Conservation (phyloP, 1,140 invertebrate species). For the Bombus waltoni region DNA sequence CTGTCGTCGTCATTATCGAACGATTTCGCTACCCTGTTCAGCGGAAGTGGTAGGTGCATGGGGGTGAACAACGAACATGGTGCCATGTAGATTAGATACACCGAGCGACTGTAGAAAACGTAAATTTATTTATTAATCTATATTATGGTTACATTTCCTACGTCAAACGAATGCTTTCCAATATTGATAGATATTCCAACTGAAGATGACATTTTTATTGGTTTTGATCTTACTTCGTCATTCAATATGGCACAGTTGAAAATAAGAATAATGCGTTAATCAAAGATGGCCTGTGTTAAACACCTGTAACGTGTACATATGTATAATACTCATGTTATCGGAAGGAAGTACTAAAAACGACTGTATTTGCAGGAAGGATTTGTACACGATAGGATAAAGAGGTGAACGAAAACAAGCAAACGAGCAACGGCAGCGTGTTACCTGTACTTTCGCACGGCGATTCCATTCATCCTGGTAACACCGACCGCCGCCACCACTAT, state of each 20-base stretch:
- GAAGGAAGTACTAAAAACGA: not conserved
- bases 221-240: no score
- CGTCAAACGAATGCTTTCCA: not conserved
- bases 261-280: no score
- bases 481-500: slow-evolving; percentile 23
- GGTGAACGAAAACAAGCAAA: slow-evolving; percentile 35
- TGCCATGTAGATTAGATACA: not conserved
- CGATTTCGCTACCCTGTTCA: not conserved
- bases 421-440: slow-evolving; percentile 23
- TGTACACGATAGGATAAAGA: not conserved
- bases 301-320: no score
- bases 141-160: not conserved
- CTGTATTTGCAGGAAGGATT: not conserved
- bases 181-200: not conserved
- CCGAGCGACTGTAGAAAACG: not conserved
- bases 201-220: not conserved
- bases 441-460: slow-evolving; percentile 42
- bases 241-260: no score
- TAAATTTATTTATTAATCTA: not conserved
- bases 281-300: no score
- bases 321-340: no score
- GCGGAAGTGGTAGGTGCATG: not conserved
- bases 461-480: slow-evolving; percentile 55
- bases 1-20: slow-evolving; percentile 28
- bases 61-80: not conserved